Evolutionary conservation across 2,797 vertebrate species (phyloP), one percentile per base, ranked within the genome.

Genomic region (Leptatherina wallacei): DNA sequence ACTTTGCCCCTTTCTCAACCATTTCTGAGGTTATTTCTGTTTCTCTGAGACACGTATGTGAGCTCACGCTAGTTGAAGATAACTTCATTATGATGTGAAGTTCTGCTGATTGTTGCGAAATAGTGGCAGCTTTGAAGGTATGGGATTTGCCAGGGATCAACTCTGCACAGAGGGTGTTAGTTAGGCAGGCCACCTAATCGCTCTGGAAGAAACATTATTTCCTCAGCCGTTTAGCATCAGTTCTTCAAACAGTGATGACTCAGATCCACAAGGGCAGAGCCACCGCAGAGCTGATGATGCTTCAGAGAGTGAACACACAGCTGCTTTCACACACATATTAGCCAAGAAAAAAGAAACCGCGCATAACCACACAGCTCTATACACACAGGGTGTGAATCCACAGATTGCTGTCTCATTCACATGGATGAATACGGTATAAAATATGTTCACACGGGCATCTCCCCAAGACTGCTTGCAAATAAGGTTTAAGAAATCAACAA

Each of bases 201-300:
- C 73, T 77, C 71, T 61, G 51, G 71, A 60, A 75, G 69, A 56
- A 73, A 67, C 57, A 67, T 86, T 78, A 73, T 84, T 85, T 80
- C 65, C 81, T 78, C 61, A 68, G 65, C 36, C 30, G 16, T 75
- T 79, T 87, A 71, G 80, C 83, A 69, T 36, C 3, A 22, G 16
- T 69, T 83, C 47, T 74, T 72, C 68, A 66, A 77, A 79, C 22
- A 11, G 3, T 38, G 11, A 67, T 85, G 82, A 90, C 67, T 87
- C 89, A 91, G 77, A 78, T 42, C 40, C 58, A 29, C 35, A 29
- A 54, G 61, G 60, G 57, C 73, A 70, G 40, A 67, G 62, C 24
- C 56, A 65, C 44, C 1, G 13, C 65, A 33, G 35, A n/a, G 62
- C 68, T 88, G 65, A 71, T 67, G 65, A 73, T 36, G 62, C 61